These are phyloP conservation scores for Heliconius hewitsoni DNA, from an alignment of 1,140 invertebrate species.

Conservation along the genomic window DNA sequence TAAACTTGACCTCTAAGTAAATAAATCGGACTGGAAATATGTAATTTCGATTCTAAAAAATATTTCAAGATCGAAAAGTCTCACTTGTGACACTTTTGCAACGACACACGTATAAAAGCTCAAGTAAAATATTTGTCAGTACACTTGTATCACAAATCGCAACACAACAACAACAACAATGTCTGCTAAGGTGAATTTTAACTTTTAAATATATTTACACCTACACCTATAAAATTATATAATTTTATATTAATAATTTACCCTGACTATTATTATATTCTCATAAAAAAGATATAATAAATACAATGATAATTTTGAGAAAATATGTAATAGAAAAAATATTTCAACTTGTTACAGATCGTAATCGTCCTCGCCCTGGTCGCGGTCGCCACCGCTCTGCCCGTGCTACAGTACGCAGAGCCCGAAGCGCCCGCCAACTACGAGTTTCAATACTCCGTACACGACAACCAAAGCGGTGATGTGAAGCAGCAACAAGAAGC, in stretches of 20 bases:
- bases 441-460: conserved; percentile 85
- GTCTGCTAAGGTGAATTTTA: conserved; percentile 17
- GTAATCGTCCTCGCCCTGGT: conserved; percentile 56
- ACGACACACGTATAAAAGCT: conserved; percentile 14
- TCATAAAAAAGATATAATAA: too few species aligned
- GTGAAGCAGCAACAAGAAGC: conserved; percentile 74
- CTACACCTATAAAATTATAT: too few species aligned
- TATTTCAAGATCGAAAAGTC: neutral
- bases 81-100: conserved; percentile 8
- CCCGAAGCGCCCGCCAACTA: conserved; percentile 84
- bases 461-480: conserved; percentile 82
- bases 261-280: too few species aligned
- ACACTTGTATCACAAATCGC: conserved; percentile 8
- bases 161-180: conserved; percentile 10
- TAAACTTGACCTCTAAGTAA: too few species aligned
- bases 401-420: conserved; percentile 63
- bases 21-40: too few species aligned
- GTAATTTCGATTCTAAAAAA: too few species aligned
- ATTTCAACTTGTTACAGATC: conserved; percentile 49
- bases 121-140: neutral
- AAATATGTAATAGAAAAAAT: neutral
- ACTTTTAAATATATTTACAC: neutral
- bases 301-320: too few species aligned
- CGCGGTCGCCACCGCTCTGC: conserved; percentile 57
- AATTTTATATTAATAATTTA: too few species aligned